Conservation (phyloP, 2,113 vertebrate species). For the Hepsetus odoe region DNA sequence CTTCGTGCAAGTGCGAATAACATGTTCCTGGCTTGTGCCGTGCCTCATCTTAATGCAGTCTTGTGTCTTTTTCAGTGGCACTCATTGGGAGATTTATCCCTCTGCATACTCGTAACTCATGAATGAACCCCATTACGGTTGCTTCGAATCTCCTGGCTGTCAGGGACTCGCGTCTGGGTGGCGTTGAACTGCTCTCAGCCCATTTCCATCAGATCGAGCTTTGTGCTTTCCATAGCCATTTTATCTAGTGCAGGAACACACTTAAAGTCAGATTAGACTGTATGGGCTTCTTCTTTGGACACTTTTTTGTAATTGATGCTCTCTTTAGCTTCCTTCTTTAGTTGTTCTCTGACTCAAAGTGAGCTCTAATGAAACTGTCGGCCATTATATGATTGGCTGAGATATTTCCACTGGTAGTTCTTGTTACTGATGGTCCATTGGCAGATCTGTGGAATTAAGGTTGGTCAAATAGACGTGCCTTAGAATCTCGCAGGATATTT, state of each 20-base stretch:
- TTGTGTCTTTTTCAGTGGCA: conserved; percentile 67
- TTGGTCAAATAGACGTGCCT: background rate
- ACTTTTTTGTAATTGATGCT: background rate
- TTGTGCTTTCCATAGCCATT: conserved; percentile 26
- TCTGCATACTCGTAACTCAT: conserved; percentile 76
- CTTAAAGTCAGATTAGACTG: background rate
- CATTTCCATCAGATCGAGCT: background rate
- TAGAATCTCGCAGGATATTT: too few species aligned
- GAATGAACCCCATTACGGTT: conserved; percentile 75
- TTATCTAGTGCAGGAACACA: conserved; percentile 9
- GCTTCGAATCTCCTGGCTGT: conserved; percentile 71
- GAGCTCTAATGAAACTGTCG: conserved; percentile 17
- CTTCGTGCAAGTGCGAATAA: conserved; percentile 18
- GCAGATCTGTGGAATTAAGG: background rate
- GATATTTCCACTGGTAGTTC: background rate
- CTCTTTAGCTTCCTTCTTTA: conserved; percentile 2
- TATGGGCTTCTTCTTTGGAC: background rate
- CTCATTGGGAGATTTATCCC: conserved; percentile 72
- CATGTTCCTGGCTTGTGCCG: conserved; percentile 27
- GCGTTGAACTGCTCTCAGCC: conserved; percentile 55
- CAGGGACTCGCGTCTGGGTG: conserved; percentile 74
- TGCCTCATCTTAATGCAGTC: conserved; percentile 61
- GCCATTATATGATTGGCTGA: conserved; percentile 2
- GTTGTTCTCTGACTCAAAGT: background rate
- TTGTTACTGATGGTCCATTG: conserved; percentile 19